Base-by-base conservation (phyloP, 2,113 vertebrate species). In the Lynx canadensis region DNA sequence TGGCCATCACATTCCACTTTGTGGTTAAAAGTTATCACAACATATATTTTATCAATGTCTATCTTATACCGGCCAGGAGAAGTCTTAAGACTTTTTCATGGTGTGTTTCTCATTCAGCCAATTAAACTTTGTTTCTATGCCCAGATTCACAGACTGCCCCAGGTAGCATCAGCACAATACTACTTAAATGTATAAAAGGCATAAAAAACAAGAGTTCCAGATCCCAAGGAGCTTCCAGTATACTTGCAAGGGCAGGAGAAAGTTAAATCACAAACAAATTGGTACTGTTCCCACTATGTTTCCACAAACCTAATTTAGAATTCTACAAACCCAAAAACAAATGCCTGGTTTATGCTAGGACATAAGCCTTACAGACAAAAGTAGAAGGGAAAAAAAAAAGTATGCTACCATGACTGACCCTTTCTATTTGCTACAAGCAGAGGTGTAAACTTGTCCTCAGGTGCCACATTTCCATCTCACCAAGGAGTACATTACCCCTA, bases 351-450 rank as follows among this genome's bases (percentile, higher is more conserved):
- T 92, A n/a, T 38, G 29, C 19, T 68, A 73, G 45, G n/a, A 78
- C 5, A 78, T 27, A 91, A 80, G 82, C 12, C 21, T 10, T 25
- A 74, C 31, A 76, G 41, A 27, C 27, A 23, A 23, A 48, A 13
- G 16, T 27, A 4, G 23, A 48, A 45, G 16, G 16, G 7, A 27
- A 50, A 57, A 15, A 27, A 11, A 52, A 38, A 45, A n/a, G 21
- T 2, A n/a, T 1, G 1, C 0, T 36, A 21, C 18, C 10, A 16
- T 29, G n/a, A 83, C 2, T 73, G 4, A 36, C 5, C 0, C 4
- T 18, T 85, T 73, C 60, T 82, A 41, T 90, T 85, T 69, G 83
- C 68, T 79, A 7, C 14, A 25, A 50, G 29, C 14, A 55, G 33
- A 82, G 21, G 10, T 31, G 14, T 76, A 73, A 86, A 74, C 23